Percentiles rank a stretch among this genome's conserved stretches.
These are phyloP conservation scores for Grammomys surdaster DNA, from an alignment of 2,113 vertebrate species.

Conservation along the genomic window DNA sequence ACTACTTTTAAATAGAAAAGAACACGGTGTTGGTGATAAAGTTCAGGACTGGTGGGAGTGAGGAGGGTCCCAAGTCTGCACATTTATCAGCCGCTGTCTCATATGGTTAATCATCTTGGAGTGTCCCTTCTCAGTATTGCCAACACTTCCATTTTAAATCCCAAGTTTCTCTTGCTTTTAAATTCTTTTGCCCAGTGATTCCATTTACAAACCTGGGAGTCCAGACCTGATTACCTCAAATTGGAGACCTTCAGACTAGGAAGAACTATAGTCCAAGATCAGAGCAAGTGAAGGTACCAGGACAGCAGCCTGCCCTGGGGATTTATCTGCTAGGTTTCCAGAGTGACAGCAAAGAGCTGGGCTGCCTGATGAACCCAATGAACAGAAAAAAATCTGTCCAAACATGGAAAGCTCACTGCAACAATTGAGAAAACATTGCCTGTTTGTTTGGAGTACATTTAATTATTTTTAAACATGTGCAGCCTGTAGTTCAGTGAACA, in stretches of 20 bases:
- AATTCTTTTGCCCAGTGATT: background rate
- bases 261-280: conserved; percentile 6
- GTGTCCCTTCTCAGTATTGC: background rate
- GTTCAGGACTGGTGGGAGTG: background rate
- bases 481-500: conserved; percentile 83
- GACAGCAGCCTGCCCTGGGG: conserved; percentile 39
- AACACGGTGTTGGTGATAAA: background rate
- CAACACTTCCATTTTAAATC: background rate
- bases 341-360: conserved; percentile 77
- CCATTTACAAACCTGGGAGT: background rate
- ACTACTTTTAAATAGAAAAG: background rate
- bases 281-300: background rate
- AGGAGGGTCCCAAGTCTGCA: background rate
- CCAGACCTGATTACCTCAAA: background rate
- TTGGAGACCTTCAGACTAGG: background rate
- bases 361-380: conserved; percentile 71
- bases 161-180: conserved; percentile 16
- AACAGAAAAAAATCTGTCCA: conserved; percentile 75
- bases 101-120: background rate
- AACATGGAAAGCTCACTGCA: conserved; percentile 64
- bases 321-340: conserved; percentile 66
- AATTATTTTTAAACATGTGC: conserved; percentile 82
- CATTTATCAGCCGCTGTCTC: background rate
- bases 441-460: conserved; percentile 71
- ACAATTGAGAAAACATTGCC: conserved; percentile 53